phyloP scores from a whole-genome alignment of 2,797 vertebrate species.

The Anguilla anguilla region DNA sequence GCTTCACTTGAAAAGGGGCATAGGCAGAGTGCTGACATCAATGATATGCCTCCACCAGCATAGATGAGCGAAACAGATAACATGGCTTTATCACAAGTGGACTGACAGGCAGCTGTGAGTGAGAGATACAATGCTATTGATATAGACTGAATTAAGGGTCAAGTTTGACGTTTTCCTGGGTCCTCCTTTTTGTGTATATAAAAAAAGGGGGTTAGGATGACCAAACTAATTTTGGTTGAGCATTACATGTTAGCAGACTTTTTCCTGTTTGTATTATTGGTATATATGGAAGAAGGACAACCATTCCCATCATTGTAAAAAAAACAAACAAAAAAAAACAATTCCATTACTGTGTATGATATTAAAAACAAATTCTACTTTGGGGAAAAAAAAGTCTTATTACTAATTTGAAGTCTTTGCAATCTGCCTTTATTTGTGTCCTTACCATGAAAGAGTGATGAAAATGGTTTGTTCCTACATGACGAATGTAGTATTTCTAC shows the following conservation, averaged over 20 bases:
- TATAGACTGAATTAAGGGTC: background rate
- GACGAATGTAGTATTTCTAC: no score
- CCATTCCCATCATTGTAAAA: background rate
- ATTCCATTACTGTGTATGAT: background rate
- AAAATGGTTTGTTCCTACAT: conserved; percentile 33
- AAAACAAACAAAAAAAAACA: background rate
- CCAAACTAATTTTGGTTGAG: background rate
- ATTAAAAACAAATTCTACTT: background rate
- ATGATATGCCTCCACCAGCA: background rate
- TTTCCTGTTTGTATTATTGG: background rate
- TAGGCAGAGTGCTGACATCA: background rate
- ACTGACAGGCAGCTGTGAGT: background rate
- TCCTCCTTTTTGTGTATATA: no score
- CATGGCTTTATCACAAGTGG: background rate
- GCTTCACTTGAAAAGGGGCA: background rate
- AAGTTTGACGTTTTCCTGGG: no score
- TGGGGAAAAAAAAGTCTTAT: conserved; percentile 24
- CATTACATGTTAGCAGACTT: background rate
- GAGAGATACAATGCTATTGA: background rate
- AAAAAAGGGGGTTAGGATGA: background rate
- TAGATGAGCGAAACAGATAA: background rate
- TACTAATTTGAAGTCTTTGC: conserved; percentile 25
- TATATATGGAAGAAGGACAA: background rate
- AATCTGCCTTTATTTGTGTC: conserved; percentile 55
- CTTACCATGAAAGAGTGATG: conserved; percentile 46